Percentiles rank a stretch among this genome's conserved stretches.
These are phyloP conservation scores for Anser cygnoides DNA, from an alignment of 2,113 vertebrate genomes.

Conservation along the genomic window DNA sequence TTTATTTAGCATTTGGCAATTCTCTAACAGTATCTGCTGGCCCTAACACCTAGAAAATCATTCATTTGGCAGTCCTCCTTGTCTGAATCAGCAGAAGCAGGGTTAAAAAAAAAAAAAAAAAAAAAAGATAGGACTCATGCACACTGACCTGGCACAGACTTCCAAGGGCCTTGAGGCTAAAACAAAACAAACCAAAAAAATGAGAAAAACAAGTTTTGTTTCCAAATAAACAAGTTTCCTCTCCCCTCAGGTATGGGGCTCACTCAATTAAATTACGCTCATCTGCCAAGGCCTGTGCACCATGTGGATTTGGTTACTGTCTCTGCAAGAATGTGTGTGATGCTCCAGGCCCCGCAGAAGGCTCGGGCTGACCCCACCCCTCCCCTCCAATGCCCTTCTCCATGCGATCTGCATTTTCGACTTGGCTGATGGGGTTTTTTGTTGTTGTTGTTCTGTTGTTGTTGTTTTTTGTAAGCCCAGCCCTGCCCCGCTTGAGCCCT, in stretches of 20 bases:
- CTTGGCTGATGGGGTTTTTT: neutral
- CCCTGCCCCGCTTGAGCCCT: neutral
- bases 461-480: neutral
- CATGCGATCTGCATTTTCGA: neutral
- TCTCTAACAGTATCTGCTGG: neutral
- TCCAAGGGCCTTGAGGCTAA: constrained; percentile 22
- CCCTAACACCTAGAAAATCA: neutral
- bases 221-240: constrained; percentile 72
- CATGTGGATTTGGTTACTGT: constrained; percentile 37
- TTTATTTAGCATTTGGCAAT: neutral
- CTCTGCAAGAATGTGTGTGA: constrained; percentile 2
- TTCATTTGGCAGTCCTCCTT: neutral
- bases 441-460: neutral
- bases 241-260: constrained; percentile 65
- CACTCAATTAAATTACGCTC: neutral
- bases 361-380: neutral
- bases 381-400: neutral
- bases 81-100: neutral
- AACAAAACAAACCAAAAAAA: constrained; percentile 13
- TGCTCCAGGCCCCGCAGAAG: constrained; percentile 16
- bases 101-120: constrained; percentile 63
- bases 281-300: constrained; percentile 52
- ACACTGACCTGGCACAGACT: constrained; percentile 3
- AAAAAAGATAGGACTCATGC: neutral
- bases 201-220: constrained; percentile 66